phyloP scores from a whole-genome alignment of 2,797 vertebrate genomes.

The Selene dorsalis region DNA sequence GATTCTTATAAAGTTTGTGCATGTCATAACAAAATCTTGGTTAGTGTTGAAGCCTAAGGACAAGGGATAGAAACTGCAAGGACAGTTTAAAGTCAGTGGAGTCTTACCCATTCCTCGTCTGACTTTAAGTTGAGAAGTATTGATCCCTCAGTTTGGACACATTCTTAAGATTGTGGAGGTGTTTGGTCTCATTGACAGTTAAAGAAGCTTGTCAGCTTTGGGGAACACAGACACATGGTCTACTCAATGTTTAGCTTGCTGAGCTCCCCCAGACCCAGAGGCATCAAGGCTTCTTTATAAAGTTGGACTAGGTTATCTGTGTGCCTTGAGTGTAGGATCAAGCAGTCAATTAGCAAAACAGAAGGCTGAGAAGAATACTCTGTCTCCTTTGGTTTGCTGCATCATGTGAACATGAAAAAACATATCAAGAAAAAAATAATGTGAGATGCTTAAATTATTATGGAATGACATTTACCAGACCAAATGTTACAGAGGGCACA shows the following conservation, averaged over 20 bases:
- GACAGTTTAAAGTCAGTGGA: constrained; percentile 45
- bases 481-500: constrained; percentile 25
- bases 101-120: constrained; percentile 18
- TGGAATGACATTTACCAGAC: constrained; percentile 19
- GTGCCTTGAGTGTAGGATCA: constrained; percentile 13
- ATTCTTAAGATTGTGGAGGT: constrained; percentile 55
- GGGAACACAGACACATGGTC: constrained; percentile 24
- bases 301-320: constrained; percentile 34
- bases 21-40: constrained; percentile 44
- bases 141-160: constrained; percentile 75
- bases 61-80: constrained; percentile 46
- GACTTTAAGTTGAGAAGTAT: constrained; percentile 52
- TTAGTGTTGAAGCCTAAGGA: constrained; percentile 61
- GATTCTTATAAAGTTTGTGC: constrained; percentile 49
- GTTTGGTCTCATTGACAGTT: constrained; percentile 75
- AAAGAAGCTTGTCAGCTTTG: constrained; percentile 67
- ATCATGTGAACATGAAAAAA: constrained; percentile 44
- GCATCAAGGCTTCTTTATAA: constrained; percentile 46
- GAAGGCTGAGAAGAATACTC: constrained; percentile 31
- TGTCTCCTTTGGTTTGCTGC: constrained; percentile 57
- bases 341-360: constrained; percentile 48
- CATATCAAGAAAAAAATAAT: constrained; percentile 1
- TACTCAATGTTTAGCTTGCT: constrained; percentile 49
- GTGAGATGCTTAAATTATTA: constrained; percentile 51
- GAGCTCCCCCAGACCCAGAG: constrained; percentile 42